phyloP scores from a whole-genome alignment of 2,113 vertebrate genomes.

The Phyllostomus discolor region DNA sequence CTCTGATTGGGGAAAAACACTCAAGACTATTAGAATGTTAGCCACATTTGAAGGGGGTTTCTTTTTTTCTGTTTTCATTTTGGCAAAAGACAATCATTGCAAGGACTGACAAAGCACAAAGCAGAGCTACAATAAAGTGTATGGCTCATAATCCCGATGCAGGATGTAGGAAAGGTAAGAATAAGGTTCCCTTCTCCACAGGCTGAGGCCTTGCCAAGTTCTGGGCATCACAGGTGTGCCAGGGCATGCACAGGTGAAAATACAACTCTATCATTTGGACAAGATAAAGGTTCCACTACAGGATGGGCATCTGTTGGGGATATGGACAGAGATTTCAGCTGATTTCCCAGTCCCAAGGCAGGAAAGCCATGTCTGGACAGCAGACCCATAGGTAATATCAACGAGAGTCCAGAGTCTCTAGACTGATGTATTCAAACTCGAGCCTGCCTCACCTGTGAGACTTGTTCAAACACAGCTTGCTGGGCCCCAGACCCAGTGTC shows the following conservation, averaged over 20 bases:
- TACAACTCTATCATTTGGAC: background rate
- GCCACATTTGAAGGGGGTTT: background rate
- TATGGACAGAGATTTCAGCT: background rate
- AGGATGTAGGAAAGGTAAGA: background rate
- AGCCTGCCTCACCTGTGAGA: background rate
- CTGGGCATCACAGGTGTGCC: background rate
- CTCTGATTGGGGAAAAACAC: background rate
- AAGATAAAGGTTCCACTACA: background rate
- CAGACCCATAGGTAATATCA: background rate
- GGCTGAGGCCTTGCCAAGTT: background rate
- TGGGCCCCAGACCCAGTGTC: background rate
- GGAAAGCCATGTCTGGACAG: background rate
- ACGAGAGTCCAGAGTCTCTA: background rate
- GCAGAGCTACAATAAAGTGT: background rate
- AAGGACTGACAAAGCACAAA: constrained; percentile 28
- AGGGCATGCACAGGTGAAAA: background rate
- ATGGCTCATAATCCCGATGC: constrained; percentile 12
- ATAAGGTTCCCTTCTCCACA: background rate
- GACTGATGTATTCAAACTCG: background rate
- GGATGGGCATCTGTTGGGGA: background rate
- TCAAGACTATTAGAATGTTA: background rate
- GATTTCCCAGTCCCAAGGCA: background rate
- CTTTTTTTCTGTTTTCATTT: background rate
- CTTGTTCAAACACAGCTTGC: background rate
- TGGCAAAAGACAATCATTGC: background rate